phyloP scores from a whole-genome alignment of 2,797 vertebrate genomes.

The Peromyscus melanophrys region DNA sequence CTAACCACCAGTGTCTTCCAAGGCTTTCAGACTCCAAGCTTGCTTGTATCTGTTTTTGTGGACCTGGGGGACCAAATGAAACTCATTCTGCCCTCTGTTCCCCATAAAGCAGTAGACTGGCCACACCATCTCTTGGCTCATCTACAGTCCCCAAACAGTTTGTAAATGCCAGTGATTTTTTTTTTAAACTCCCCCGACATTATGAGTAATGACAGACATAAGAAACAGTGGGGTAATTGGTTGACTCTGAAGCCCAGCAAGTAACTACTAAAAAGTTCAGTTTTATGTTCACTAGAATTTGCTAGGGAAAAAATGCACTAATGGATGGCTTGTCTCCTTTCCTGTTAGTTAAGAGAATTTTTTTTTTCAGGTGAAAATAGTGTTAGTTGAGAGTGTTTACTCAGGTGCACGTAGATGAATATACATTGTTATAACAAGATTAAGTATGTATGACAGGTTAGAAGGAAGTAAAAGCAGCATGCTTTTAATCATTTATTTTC shows the following conservation, averaged over 20 bases:
- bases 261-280: background rate
- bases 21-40: background rate
- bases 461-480: background rate
- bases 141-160: background rate
- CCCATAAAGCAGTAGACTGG: background rate
- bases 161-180: background rate
- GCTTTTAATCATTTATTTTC: background rate
- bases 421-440: background rate
- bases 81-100: background rate
- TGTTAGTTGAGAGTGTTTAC: background rate
- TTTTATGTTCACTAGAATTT: background rate
- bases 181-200: background rate
- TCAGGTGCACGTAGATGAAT: background rate
- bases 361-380: background rate
- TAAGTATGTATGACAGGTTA: background rate
- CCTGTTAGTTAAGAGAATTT: background rate
- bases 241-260: background rate
- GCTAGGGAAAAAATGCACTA: background rate
- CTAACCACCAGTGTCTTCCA: background rate
- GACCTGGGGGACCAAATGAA: background rate
- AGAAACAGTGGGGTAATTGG: background rate
- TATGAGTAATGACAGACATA: background rate
- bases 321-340: background rate
- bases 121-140: background rate
- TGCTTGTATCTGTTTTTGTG: background rate